These are phyloP conservation scores for Zosterops borbonicus DNA, from an alignment of 2,113 vertebrate species.

Conservation along the genomic window DNA sequence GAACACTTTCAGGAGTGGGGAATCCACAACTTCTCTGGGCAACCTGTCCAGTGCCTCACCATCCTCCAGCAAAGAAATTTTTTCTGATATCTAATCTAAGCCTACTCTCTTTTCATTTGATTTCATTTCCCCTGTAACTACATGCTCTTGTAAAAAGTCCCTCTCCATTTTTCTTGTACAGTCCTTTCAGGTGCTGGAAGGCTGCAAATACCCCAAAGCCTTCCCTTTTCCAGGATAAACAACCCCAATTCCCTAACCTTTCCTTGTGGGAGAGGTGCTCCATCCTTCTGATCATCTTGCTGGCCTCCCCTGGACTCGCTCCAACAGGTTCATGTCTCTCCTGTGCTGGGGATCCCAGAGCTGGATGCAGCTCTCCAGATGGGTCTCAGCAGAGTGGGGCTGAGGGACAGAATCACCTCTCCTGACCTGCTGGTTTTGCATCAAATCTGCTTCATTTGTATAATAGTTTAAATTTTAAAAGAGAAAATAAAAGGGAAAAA, in stretches of 20 bases:
- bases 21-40: background rate
- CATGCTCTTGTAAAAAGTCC: background rate
- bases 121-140: background rate
- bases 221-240: background rate
- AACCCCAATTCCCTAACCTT: fast-evolving
- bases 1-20: background rate
- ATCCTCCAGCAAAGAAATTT: background rate
- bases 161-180: background rate
- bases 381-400: background rate
- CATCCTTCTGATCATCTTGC: background rate
- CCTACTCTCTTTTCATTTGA: background rate
- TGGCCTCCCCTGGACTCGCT: background rate
- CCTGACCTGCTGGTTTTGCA: background rate
- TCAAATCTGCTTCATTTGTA: background rate
- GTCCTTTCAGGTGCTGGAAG: background rate
- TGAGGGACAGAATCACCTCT: background rate
- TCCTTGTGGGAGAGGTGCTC: background rate
- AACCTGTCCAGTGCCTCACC: background rate
- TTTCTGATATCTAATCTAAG: background rate
- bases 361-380: background rate
- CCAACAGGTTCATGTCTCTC: background rate
- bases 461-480: background rate
- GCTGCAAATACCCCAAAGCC: background rate
- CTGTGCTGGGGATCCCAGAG: background rate
- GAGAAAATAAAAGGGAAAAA: background rate